A percentile compares a stretch with the other conserved stretches of the same genome.
phyloP scores from a whole-genome alignment of 2,113 vertebrate species.

The Gnathonemus echidnorhynchus region DNA sequence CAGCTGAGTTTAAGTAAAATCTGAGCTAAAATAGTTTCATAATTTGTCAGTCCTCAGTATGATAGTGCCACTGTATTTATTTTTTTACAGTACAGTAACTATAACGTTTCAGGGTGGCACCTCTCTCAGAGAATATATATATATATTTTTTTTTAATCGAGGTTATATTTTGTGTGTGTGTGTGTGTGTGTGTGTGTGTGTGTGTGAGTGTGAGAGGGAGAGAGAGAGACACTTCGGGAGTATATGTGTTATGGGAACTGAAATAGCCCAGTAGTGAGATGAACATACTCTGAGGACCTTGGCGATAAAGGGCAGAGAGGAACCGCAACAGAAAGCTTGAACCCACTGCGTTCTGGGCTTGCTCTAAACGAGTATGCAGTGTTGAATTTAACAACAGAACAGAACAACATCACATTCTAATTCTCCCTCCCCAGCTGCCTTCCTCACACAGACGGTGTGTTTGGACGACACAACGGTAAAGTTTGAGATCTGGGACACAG shows the following conservation, averaged over 20 bases:
- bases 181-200: too few relatives aligned
- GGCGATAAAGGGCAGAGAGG: not conserved
- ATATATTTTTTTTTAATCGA: too few relatives aligned
- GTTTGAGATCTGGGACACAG: constrained; percentile 99
- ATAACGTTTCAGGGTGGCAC: not conserved
- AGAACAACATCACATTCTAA: not conserved
- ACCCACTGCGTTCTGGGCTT: not conserved
- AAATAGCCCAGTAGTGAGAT: not conserved
- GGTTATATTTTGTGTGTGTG: too few relatives aligned
- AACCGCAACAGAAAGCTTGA: constrained; percentile 8
- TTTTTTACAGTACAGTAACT: not conserved
- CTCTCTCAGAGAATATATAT: not conserved
- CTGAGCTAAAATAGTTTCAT: not conserved
- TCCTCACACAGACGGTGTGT: constrained; percentile 97
- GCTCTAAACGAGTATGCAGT: not conserved
- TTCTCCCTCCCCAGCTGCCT: constrained; percentile 71
- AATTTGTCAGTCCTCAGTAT: not conserved
- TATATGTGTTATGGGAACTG: not conserved
- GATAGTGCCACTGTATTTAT: not conserved
- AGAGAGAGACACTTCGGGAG: not conserved
- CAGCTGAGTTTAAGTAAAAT: not conserved
- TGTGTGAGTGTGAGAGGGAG: too few relatives aligned
- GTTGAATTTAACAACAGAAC: not conserved
- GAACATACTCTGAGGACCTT: not conserved
- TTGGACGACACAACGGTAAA: constrained; percentile 98